Evolutionary conservation across 2,797 vertebrate species (phyloP).

Genomic region (Danio tinwini): DNA sequence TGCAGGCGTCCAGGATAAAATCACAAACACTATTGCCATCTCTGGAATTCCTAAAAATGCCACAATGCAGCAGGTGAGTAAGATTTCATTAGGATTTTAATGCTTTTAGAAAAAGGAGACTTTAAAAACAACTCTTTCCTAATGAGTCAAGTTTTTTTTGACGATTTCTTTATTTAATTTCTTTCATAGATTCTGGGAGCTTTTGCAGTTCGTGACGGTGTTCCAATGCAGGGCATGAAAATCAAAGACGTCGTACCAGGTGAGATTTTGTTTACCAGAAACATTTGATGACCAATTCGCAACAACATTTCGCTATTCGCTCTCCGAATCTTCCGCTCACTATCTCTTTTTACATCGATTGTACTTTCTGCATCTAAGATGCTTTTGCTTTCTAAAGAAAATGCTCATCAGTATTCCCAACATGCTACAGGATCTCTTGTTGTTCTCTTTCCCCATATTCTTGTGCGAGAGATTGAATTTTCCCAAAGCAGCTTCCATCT

Average conservation of each 20-base stretch:
- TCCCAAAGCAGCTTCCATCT: slow-evolving; percentile 45
- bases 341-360: slow-evolving; percentile 68
- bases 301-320: slow-evolving; percentile 73
- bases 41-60: slow-evolving; percentile 93
- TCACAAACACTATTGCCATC: slow-evolving; percentile 90
- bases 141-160: background rate
- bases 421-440: slow-evolving; percentile 45
- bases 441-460: slow-evolving; percentile 50
- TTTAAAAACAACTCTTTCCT: background rate
- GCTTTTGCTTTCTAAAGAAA: slow-evolving; percentile 19
- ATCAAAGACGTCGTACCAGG: slow-evolving; percentile 83
- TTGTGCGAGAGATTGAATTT: slow-evolving; percentile 55
- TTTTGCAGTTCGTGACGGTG: slow-evolving; percentile 78
- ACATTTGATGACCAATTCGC: slow-evolving; percentile 66
- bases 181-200: slow-evolving; percentile 79
- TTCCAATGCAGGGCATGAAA: slow-evolving; percentile 83
- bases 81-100: slow-evolving; percentile 6
- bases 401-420: slow-evolving; percentile 26
- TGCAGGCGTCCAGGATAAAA: slow-evolving; percentile 83
- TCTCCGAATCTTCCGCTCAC: slow-evolving; percentile 70
- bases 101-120: background rate
- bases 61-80: slow-evolving; percentile 91
- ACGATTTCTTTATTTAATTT: background rate
- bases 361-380: slow-evolving; percentile 39
- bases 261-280: slow-evolving; percentile 69